Base-by-base conservation (phyloP, 2,797 vertebrate species). In the Austrolebias charrua region DNA sequence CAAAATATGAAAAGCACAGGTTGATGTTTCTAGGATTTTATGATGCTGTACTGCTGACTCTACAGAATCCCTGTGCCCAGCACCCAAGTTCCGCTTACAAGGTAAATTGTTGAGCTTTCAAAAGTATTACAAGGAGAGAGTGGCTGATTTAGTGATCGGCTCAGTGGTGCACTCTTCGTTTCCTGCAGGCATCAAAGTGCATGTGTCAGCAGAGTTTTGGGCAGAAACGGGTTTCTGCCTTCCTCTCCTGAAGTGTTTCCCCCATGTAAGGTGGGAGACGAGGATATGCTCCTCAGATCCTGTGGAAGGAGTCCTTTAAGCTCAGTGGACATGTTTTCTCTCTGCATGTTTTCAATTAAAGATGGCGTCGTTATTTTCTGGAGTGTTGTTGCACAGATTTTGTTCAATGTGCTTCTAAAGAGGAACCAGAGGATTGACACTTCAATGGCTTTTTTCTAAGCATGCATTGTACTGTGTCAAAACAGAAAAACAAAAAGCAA, bases 161-260 rank as follows among this genome's bases (percentile, higher is more conserved):
- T 81, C 55, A 18, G 71, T 61, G 33, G 56, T 1, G 1, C 12
- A 6, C 68, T 40, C 52, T 33, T 11, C 49, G 24, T 57, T 59
- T 67, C 66, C 78, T 2, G 40, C 65, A 57, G 16, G 79, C 65
- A 77, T 80, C 71, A 69, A 68, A 83, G 78, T 53, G 61, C 40
- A 5, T 28, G 73, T 6, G 51, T 86, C 77, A 55, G 73, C 78
- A 69, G 58, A 67, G 72, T 67, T 85, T 82, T 46, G 51, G 71
- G 73, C 64, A 81, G 69, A 76, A 70, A 79, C 71, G 60, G 73
- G 66, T 82, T 80, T 76, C 75, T 61, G 59, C 81, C 64, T 72
- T 81, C 62, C 60, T 62, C 51, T 54, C 52, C 74, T 71, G 71
- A 75, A 82, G 66, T 64, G 43, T 75, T 75, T 71, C 58, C 66